Evolutionary conservation across 2,113 vertebrate species (phyloP).

Genomic region (Noctilio leporinus): DNA sequence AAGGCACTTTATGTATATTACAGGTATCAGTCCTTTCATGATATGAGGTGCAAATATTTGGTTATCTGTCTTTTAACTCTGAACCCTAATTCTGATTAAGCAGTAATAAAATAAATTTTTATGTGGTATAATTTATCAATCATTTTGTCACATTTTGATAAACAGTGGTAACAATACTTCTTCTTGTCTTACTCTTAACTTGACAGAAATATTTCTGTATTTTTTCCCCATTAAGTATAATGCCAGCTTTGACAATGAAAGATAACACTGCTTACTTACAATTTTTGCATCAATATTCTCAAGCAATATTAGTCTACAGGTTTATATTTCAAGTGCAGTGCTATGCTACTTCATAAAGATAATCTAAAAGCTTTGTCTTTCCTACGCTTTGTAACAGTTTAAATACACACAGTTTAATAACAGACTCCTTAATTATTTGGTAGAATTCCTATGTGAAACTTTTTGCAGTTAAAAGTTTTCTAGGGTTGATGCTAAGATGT

Average conservation of each 20-base stretch:
- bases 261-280: background rate
- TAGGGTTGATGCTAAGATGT: background rate
- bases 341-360: background rate
- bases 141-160: background rate
- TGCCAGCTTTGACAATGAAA: background rate
- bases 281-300: background rate
- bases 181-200: background rate
- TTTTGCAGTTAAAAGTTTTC: background rate
- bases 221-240: background rate
- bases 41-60: background rate
- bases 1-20: background rate
- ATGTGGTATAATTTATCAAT: background rate
- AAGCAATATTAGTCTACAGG: background rate
- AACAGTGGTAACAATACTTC: background rate
- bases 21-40: background rate
- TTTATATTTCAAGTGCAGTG: background rate
- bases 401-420: background rate
- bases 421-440: background rate
- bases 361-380: background rate
- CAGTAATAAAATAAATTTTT: background rate
- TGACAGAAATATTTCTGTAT: background rate
- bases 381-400: background rate
- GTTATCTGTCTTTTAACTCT: background rate
- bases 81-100: background rate
- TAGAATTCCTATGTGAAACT: background rate